Conservation (phyloP, 2,888 invertebrate genomes). For the Dicycla oo region DNA sequence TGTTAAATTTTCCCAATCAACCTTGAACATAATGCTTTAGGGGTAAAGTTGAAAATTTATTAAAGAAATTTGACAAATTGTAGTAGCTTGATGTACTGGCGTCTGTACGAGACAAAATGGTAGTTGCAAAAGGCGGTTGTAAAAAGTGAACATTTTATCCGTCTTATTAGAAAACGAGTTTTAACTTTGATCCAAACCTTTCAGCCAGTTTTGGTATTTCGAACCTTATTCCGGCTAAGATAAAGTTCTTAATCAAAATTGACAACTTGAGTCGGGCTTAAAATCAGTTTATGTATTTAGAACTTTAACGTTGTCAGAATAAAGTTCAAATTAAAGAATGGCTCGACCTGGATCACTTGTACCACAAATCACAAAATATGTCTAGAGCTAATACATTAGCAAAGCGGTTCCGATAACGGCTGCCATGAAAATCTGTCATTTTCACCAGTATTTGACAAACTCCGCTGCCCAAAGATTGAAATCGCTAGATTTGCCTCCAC, state of each 20-base stretch:
- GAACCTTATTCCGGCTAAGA: background rate
- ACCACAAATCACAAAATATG: background rate
- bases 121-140: background rate
- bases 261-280: background rate
- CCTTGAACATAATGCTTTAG: too few relatives aligned
- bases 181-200: background rate
- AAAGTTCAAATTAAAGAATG: background rate
- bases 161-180: background rate
- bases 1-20: too few relatives aligned
- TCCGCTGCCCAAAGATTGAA: too few relatives aligned
- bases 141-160: background rate
- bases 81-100: too few relatives aligned
- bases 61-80: too few relatives aligned
- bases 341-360: background rate
- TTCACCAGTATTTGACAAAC: too few relatives aligned
- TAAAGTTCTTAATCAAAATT: constrained; percentile 1
- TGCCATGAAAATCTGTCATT: too few relatives aligned
- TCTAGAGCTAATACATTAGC: too few relatives aligned
- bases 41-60: too few relatives aligned
- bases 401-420: too few relatives aligned
- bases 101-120: background rate
- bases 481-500: too few relatives aligned
- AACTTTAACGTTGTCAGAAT: background rate
- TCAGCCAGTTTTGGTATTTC: background rate
- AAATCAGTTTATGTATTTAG: background rate